Base-by-base conservation (phyloP, 2,797 vertebrate genomes). In the Anabas testudineus region DNA sequence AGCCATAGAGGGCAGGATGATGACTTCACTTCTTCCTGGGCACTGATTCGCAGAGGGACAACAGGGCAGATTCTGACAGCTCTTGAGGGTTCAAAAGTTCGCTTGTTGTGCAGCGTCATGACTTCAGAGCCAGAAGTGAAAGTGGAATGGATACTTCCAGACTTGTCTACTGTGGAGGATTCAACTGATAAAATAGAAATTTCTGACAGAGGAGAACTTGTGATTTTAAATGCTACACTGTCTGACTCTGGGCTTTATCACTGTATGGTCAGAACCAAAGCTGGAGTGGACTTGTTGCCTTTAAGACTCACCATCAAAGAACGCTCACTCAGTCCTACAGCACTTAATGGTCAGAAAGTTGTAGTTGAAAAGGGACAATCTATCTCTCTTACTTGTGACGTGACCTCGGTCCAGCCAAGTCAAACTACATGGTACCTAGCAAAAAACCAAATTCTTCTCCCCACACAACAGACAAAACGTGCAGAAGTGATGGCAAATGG, bases 111-210 rank as follows among this genome's bases (percentile, higher is more conserved):
- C 66, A 84, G 66, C 18, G 74, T 94, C 39, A 65, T 90, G 42
- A 83, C 89, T 12, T 92, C 92, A 36, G 81, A 88, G 19, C 59
- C 85, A 2, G 76, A 86, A 7, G n/a, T 87, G 13, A 91, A 88
- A 79, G 81, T 92, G 37, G 91, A 95, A 53, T 95, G 95, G 95
- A 92, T 95, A 76, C 91, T 93, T 71, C 94, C 95, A 47, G 94
- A 95, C 82, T 80, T 94, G 66, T 91, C 92, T 5, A 43, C 87
- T 32, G 64, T 92, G n/a, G 92, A 95, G 55, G 85, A 75, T 34
- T 48, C 63, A 18, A 81, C 85, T 45, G 82, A 88, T 16, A 78
- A 88, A 65, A 76, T 86, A 22, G 47, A 90, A 49, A 52, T 88
- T 48, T 86, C 86, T 57, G 88, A 94, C 59, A 78, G 58, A 43